Conservation (phyloP, 2,797 vertebrate species). For the Microtus californicus region DNA sequence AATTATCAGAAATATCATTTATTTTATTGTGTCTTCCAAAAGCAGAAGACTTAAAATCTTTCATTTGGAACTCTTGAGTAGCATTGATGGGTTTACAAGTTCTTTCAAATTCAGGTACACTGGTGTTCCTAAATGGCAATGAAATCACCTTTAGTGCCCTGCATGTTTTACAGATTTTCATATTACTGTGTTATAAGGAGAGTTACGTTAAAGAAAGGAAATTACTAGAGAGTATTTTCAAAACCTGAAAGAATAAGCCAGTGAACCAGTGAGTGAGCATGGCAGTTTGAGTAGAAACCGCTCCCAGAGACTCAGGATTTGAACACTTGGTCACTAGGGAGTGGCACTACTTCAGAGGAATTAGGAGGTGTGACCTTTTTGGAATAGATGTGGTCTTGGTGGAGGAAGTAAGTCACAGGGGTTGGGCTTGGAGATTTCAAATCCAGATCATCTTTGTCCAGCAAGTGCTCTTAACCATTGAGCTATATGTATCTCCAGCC, state of each 20-base stretch:
- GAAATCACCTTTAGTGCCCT: neutral
- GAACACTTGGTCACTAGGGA: neutral
- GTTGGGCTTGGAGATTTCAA: neutral
- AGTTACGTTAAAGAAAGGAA: neutral
- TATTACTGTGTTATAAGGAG: neutral
- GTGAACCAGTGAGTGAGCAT: neutral
- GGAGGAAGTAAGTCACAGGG: neutral
- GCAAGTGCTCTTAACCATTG: neutral
- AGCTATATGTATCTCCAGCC: neutral
- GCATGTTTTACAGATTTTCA: neutral
- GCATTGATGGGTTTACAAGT: neutral
- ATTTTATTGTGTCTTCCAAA: conserved; percentile 33
- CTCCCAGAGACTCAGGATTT: too few species aligned
- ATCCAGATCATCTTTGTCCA: neutral
- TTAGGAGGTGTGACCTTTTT: neutral
- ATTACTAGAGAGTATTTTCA: neutral
- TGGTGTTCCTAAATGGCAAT: conserved; percentile 24
- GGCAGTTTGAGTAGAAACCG: neutral
- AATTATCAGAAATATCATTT: conserved; percentile 32
- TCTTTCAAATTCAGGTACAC: neutral
- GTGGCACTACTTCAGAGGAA: neutral
- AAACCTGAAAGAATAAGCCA: neutral
- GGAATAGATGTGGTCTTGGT: neutral
- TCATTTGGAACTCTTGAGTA: conserved; percentile 33
- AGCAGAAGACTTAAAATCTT: neutral